A percentile compares a stretch with the other conserved stretches of the same genome.
Evolutionary conservation across 2,888 invertebrate species (phyloP).

Genomic region (Eupithecia dodoneata): DNA sequence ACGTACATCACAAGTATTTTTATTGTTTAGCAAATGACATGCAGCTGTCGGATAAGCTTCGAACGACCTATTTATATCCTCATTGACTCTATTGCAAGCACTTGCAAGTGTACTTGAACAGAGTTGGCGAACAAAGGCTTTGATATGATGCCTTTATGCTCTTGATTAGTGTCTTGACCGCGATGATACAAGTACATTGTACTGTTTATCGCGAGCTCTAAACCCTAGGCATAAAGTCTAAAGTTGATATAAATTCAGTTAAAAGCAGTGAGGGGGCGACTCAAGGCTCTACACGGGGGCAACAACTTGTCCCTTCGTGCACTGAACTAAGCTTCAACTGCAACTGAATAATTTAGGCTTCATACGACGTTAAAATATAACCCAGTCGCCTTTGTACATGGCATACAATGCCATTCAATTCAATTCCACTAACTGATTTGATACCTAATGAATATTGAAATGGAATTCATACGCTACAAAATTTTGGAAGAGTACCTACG

Average conservation of each 20-base stretch:
- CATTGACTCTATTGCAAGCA: not conserved
- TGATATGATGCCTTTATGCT: conserved; percentile 34
- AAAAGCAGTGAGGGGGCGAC: conserved; percentile 55
- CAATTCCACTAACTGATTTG: conserved; percentile 23
- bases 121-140: conserved; percentile 33
- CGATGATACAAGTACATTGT: conserved; percentile 41
- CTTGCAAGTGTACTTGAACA: conserved; percentile 2
- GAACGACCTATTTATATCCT: conserved; percentile 20
- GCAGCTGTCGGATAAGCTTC: conserved; percentile 30
- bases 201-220: conserved; percentile 34
- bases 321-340: conserved; percentile 66
- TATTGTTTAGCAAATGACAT: conserved; percentile 27
- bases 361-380: conserved; percentile 44
- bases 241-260: conserved; percentile 36
- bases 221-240: conserved; percentile 40
- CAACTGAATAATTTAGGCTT: conserved; percentile 61
- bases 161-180: conserved; percentile 42
- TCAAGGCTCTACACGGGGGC: conserved; percentile 68
- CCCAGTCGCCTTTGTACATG: conserved; percentile 33
- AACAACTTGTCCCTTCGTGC: conserved; percentile 73
- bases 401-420: conserved; percentile 20
- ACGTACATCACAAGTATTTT: conserved; percentile 16
- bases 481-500: not conserved
- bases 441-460: conserved; percentile 24
- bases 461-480: conserved; percentile 17